Evolutionary conservation across 2,797 vertebrate species (phyloP).

Genomic region (Chromis chromis): DNA sequence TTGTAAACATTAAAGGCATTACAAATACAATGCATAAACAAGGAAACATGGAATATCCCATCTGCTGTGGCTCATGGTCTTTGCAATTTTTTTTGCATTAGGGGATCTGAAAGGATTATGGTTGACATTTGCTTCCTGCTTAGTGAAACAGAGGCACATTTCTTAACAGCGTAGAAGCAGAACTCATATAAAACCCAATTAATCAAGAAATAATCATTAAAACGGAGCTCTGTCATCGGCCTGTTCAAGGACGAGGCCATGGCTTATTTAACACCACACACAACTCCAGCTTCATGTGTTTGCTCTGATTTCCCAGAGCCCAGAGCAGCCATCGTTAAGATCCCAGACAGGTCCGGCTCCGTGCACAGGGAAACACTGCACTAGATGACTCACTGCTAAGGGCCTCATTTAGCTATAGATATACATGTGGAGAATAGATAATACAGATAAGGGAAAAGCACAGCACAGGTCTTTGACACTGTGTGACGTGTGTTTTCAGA

Average conservation of each 20-base stretch:
- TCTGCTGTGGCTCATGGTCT: too few relatives aligned
- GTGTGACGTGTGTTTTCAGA: conserved; percentile 13
- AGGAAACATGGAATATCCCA: background rate
- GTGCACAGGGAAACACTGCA: conserved; percentile 15
- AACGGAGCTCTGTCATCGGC: background rate
- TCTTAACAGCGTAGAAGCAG: background rate
- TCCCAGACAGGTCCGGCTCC: conserved; percentile 29
- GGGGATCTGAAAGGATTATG: background rate
- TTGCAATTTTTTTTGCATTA: too few relatives aligned
- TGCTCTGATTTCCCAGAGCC: conserved; percentile 27
- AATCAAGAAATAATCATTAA: conserved; percentile 4
- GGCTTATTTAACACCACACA: conserved; percentile 28
- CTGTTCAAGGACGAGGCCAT: conserved; percentile 18
- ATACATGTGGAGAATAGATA: conserved; percentile 29
- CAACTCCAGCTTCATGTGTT: conserved; percentile 23
- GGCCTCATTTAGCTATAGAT: conserved; percentile 59
- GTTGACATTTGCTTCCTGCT: background rate
- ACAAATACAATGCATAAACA: background rate
- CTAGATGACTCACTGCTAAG: conserved; percentile 50
- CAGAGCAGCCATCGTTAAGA: conserved; percentile 35
- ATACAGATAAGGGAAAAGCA: conserved; percentile 26
- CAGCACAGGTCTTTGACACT: conserved; percentile 13
- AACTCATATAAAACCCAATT: background rate
- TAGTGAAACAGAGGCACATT: conserved; percentile 2
- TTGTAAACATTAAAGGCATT: background rate